Evolutionary conservation across 1,140 invertebrate genomes (phyloP).

Genomic region (Propsilocerus akamusi): DNA sequence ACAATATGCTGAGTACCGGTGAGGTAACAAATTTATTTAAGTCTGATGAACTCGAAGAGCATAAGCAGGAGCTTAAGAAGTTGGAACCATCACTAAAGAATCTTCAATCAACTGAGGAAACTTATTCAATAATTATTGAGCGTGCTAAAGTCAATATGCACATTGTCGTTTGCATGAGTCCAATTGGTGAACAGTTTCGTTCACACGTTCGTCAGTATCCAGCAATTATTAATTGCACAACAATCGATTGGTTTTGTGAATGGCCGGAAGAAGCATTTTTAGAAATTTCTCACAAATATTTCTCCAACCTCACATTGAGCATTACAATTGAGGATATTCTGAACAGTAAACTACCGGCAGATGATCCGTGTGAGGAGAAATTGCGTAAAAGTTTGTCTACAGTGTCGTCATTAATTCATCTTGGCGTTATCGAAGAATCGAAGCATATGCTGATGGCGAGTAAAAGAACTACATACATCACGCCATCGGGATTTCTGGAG

Average conservation of each 20-base stretch:
- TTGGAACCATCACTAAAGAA: conserved; percentile 42
- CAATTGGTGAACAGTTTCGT: conserved; percentile 59
- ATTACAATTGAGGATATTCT: too few species aligned
- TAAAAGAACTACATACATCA: conserved; percentile 68
- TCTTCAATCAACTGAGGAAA: conserved; percentile 39
- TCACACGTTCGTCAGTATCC: conserved; percentile 69
- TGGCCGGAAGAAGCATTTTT: conserved; percentile 74
- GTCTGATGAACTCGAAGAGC: conserved; percentile 68
- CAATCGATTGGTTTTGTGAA: conserved; percentile 75
- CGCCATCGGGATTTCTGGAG: conserved; percentile 68
- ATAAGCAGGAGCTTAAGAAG: conserved; percentile 48
- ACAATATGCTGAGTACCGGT: conserved; percentile 68
- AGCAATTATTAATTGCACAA: conserved; percentile 64
- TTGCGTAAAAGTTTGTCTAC: conserved; percentile 39
- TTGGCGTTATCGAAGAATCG: conserved; percentile 48
- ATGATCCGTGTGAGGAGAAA: conserved; percentile 42
- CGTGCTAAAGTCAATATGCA: conserved; percentile 58
- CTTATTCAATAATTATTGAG: conserved; percentile 57
- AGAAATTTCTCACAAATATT: conserved; percentile 57
- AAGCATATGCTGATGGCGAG: conserved; percentile 51
- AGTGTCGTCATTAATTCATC: conserved; percentile 60
- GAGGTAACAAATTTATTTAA: conserved; percentile 72
- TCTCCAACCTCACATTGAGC: too few species aligned
- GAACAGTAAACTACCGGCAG: conserved; percentile 42
- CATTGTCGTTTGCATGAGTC: conserved; percentile 68